phyloP scores from a whole-genome alignment of 2,888 invertebrate genomes.

The Tethea ocularis region DNA sequence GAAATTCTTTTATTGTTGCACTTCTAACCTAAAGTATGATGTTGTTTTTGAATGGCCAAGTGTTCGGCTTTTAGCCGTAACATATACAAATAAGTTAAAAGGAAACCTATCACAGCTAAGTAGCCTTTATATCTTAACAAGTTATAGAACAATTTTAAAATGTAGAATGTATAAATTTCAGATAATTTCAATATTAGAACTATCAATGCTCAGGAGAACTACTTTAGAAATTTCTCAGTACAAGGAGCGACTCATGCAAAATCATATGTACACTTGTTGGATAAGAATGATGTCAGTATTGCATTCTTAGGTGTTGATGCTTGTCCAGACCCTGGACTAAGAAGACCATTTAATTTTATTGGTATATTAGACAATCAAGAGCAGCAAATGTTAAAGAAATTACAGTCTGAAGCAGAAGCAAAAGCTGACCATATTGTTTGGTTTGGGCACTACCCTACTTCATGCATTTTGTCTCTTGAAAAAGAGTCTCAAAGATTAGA shows the following conservation, averaged over 20 bases:
- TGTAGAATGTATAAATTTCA: slow-evolving; percentile 71
- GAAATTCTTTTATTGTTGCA: no score
- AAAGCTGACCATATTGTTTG: slow-evolving; percentile 74
- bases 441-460: slow-evolving; percentile 97
- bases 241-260: slow-evolving; percentile 88
- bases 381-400: slow-evolving; percentile 80
- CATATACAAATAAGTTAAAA: no score
- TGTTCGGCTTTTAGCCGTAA: no score
- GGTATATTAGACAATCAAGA: slow-evolving; percentile 87
- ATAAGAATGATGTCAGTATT: slow-evolving; percentile 85
- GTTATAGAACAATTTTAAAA: no score
- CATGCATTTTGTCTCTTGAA: slow-evolving; percentile 88
- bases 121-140: no score
- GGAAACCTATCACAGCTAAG: no score
- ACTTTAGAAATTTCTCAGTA: slow-evolving; percentile 90
- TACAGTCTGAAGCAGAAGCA: slow-evolving; percentile 81
- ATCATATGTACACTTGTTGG: slow-evolving; percentile 87
- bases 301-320: slow-evolving; percentile 95
- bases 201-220: slow-evolving; percentile 88
- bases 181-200: slow-evolving; percentile 94
- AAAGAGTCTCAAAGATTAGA: slow-evolving; percentile 74
- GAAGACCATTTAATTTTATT: slow-evolving; percentile 95
- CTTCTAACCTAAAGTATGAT: no score
- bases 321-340: slow-evolving; percentile 92
- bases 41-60: no score